Evolutionary conservation across 30 jellyfish, hydroid and myxozoan genomes (phyloP).

Genomic region (Pelagia noctiluca): DNA sequence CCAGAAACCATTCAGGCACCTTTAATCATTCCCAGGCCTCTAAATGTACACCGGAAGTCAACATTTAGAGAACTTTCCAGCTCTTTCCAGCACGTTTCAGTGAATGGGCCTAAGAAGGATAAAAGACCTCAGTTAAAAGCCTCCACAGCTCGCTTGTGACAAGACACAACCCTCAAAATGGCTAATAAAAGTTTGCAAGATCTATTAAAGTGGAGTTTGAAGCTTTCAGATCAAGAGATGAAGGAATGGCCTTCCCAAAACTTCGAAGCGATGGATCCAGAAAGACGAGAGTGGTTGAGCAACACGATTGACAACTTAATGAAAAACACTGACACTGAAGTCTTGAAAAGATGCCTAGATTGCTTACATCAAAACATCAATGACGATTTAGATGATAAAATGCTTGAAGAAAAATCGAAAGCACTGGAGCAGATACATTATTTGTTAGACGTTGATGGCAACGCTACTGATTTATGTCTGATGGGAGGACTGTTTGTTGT

Average conservation of each 20-base stretch:
- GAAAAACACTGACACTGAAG: slow-evolving; percentile 67
- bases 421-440: slow-evolving; percentile 60
- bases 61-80: too few species aligned
- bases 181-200: slow-evolving; percentile 31
- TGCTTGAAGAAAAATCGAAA: slow-evolving; percentile 36
- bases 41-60: too few species aligned
- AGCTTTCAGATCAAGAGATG: slow-evolving; percentile 76
- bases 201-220: slow-evolving; percentile 65
- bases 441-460: slow-evolving; percentile 69
- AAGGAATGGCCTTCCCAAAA: slow-evolving; percentile 48
- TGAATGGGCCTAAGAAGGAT: too few species aligned
- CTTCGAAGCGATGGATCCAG: slow-evolving; percentile 60
- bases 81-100: too few species aligned
- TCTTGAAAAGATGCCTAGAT: slow-evolving; percentile 49
- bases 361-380: slow-evolving; percentile 6
- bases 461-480: slow-evolving; percentile 71
- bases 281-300: slow-evolving; percentile 75
- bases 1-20: too few species aligned
- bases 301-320: slow-evolving; percentile 63
- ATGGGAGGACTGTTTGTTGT: slow-evolving; percentile 71
- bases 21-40: too few species aligned
- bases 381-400: slow-evolving; percentile 32
- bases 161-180: too few species aligned
- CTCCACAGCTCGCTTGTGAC: too few species aligned
- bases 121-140: too few species aligned